These are phyloP conservation scores for Pseudolycoriella hygida DNA, from an alignment of 2,888 invertebrate genomes.

Conservation along the genomic window DNA sequence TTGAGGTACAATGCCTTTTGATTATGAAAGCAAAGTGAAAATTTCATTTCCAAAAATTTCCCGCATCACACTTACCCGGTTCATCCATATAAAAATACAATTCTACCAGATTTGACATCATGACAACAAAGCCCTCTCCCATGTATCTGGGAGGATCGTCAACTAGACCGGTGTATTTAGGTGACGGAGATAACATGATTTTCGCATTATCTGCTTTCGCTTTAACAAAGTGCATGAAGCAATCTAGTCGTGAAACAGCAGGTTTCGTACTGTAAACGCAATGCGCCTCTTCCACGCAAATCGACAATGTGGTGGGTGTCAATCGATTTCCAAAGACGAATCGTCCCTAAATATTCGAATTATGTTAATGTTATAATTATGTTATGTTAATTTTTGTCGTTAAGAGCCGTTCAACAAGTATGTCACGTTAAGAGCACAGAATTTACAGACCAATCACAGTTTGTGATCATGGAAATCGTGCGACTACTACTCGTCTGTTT, in stretches of 20 bases:
- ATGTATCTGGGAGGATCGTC: constrained; percentile 90
- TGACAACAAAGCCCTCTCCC: constrained; percentile 96
- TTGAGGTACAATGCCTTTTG: constrained; percentile 64
- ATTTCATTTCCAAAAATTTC: too few species aligned
- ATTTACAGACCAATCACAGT: too few species aligned
- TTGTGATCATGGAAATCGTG: too few species aligned
- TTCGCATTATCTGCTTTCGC: constrained; percentile 90
- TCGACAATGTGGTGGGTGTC: constrained; percentile 81
- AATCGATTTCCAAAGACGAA: constrained; percentile 89
- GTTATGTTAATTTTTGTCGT: background rate
- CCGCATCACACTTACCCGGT: constrained; percentile 29
- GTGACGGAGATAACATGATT: constrained; percentile 89
- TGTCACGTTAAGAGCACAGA: too few species aligned
- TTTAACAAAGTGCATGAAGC: constrained; percentile 91
- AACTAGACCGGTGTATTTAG: constrained; percentile 80
- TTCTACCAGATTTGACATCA: constrained; percentile 89
- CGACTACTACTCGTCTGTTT: too few species aligned
- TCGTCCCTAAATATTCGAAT: constrained; percentile 49
- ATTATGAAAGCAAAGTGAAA: too few species aligned
- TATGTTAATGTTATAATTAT: too few species aligned
- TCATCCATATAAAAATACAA: constrained; percentile 97
- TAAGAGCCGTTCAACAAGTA: too few species aligned
- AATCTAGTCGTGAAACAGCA: constrained; percentile 80
- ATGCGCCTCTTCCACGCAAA: constrained; percentile 86
- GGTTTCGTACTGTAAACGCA: constrained; percentile 91